phyloP scores from a whole-genome alignment of 2,113 vertebrate species.

The Rynchops niger region DNA sequence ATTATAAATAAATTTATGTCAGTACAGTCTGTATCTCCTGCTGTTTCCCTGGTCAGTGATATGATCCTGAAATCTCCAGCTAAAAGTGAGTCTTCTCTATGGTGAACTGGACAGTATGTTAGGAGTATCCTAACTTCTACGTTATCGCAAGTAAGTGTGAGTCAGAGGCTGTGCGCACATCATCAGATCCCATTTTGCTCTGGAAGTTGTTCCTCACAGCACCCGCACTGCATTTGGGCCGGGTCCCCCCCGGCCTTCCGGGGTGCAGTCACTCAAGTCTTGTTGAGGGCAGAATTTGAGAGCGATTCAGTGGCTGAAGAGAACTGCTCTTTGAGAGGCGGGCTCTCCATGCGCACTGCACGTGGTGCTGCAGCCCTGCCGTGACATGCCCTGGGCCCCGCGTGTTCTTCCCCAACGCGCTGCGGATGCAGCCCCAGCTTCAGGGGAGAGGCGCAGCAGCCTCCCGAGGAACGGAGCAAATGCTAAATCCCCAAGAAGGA shows the following conservation, averaged over 20 bases:
- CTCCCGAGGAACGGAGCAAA: not conserved
- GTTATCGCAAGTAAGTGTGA: not conserved
- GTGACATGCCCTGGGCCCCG: no score
- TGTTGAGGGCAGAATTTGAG: not conserved
- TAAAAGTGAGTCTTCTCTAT: not conserved
- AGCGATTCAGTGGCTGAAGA: not conserved
- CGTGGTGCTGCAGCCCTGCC: not conserved
- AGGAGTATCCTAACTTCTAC: not conserved
- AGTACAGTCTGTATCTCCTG: not conserved
- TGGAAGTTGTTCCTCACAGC: not conserved
- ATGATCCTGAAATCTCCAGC: not conserved
- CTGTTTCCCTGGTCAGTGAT: not conserved
- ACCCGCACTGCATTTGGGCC: not conserved
- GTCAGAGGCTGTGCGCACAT: not conserved
- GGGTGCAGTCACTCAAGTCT: not conserved
- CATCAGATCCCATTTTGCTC: not conserved
- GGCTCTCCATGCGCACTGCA: not conserved
- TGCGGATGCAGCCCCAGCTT: not conserved
- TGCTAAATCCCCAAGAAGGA: not conserved
- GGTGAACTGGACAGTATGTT: not conserved
- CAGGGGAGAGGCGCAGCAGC: no score
- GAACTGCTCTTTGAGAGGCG: not conserved
- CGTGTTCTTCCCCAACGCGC: accelerated
- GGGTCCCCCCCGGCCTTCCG: not conserved
- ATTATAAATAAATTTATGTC: not conserved